Evolutionary conservation across 2,888 invertebrate genomes (phyloP), one percentile per base, ranked within the genome.

Genomic region (Bibio marci): DNA sequence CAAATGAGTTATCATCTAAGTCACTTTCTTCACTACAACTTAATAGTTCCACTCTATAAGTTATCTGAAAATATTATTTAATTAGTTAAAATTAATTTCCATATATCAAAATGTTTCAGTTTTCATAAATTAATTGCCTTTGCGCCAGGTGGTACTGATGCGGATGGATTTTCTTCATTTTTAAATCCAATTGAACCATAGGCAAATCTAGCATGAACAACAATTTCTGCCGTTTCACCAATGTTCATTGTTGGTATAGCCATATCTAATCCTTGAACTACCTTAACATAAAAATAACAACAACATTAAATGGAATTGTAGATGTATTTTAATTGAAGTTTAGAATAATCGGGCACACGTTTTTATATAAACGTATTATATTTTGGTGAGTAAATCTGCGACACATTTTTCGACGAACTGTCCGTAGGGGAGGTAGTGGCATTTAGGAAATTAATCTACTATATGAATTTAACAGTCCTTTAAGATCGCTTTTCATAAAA

Each of bases 181-280:
- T 67, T 59, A 28, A 75, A 60, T 1, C 92, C 92, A 35, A 67
- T 55, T 2, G 71, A 65, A 0, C 91, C 90, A 55, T 80, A 94
- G 3, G 76, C 91, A 63, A 91, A 85, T 48, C 88, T 69, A 3
- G 86, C 68, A 44, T 76, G 73, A 38, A 90, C 65, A 54, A 72
- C 69, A 35, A 92, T 58, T 46, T 76, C 67, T 41, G 83, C 76
- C 48, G 70, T 66, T 65, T 94, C 92, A 1, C 77, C 80, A 50
- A 75, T 66, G 54, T 81, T 73, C 91, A 92, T 91, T 48, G 92
- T 63, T 18, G 85, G 78, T 46, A 90, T 58, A 14, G 80, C 76
- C 60, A 92, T 68, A 59, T 92, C 92, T 51, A 91, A 54, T 8
- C 90, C 92, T 75, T 83, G 74, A 38, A 79, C 59, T 8, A 75